Conservation (phyloP, 2,797 vertebrate genomes). For the Iguana delicatissima region DNA sequence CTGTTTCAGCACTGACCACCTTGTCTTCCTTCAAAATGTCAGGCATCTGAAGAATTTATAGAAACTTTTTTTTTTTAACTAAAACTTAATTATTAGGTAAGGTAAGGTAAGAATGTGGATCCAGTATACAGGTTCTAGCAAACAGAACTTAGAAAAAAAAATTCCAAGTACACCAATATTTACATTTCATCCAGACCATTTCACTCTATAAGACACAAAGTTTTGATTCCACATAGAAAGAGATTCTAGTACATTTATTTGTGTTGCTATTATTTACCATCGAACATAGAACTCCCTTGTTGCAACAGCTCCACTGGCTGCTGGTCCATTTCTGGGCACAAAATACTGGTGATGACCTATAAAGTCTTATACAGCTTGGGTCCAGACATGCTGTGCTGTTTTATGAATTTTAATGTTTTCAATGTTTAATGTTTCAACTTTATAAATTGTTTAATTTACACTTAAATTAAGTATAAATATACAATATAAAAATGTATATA, state of each 20-base stretch:
- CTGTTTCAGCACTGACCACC: conserved; percentile 32
- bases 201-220: background rate
- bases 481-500: no score
- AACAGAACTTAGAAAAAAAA: conserved; percentile 47
- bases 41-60: conserved; percentile 48
- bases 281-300: no score
- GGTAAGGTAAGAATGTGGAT: conserved; percentile 45
- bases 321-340: no score
- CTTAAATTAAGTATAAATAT: no score
- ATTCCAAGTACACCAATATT: conserved; percentile 65
- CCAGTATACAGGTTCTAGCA: conserved; percentile 11
- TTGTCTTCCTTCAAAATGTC: conserved; percentile 6
- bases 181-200: conserved; percentile 19
- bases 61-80: conserved; percentile 47
- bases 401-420: no score
- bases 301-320: no score
- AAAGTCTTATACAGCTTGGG: no score
- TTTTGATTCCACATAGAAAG: background rate
- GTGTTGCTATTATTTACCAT: no score
- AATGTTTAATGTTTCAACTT: no score
- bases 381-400: no score
- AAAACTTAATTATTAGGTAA: conserved; percentile 32
- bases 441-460: no score
- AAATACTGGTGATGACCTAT: no score
- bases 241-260: background rate